Base-by-base conservation (phyloP, 2,888 invertebrate species). In the Leptinotarsa tumamoca region DNA sequence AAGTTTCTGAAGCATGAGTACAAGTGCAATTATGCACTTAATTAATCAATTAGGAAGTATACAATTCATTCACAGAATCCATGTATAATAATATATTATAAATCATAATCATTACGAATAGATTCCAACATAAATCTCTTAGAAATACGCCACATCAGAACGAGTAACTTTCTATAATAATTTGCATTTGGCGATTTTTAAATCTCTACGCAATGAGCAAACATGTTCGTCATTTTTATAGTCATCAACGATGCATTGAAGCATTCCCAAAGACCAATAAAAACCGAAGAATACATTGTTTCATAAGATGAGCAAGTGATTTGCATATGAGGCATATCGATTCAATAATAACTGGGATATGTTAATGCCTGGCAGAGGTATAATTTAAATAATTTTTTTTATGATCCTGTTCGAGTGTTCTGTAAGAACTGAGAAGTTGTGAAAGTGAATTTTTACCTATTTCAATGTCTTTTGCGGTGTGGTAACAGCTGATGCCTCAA, bases 201-300 rank as follows among this genome's bases (percentile, higher is more conserved):
- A 58, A 58, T 23, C 23, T 58, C 13, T 23, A 58, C 58, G 58
- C 58, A 58, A 15, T 58, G 58, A 58, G 58, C 58, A 58, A 27
- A 58, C 58, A 58, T 23, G 58, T 27, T 54, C n/a, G n/a, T 52
- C 17, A 15, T 75, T 73, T 75, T 76, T 66, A 54, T 63, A 43
- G 10, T 33, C 58, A 67, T 76, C 75, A 72, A 72, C 72, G 58
- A 70, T 66, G 71, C 63, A 76, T 76, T 63, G 73, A 71, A 73
- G 50, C 73, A 70, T 73, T 67, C 68, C 63, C 21, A 56, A 71
- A 73, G 70, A 73, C 52, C 71, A 67, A 73, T 71, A 73, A 69
- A 76, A 72, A 73, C 69, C 69, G 52, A 63, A n/a, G n/a, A 66
- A 27, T 66, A 73, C 68, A 77, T 77, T 77, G 77, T 77, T 77